Percentiles rank a stretch among this genome's conserved stretches.
phyloP scores from a whole-genome alignment of 2,797 vertebrate genomes.

The Peromyscus nudipes region DNA sequence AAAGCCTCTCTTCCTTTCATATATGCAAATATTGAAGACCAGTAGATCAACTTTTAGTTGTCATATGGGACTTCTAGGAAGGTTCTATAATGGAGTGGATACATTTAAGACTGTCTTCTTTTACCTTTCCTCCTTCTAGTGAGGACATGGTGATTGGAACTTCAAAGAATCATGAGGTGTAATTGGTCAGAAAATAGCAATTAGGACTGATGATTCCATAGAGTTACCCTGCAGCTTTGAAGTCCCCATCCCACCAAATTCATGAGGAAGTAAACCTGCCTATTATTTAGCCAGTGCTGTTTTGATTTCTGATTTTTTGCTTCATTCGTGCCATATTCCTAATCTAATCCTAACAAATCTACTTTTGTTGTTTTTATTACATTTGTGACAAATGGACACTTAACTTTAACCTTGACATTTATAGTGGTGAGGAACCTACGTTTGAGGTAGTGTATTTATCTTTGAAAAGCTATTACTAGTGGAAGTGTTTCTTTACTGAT shows the following conservation, averaged over 20 bases:
- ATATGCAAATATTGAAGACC: neutral
- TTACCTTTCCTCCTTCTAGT: conserved; percentile 17
- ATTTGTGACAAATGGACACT: conserved; percentile 23
- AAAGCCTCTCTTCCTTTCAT: conserved; percentile 20
- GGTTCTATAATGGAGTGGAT: neutral
- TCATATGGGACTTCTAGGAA: neutral
- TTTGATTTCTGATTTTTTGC: conserved; percentile 53
- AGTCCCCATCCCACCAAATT: neutral
- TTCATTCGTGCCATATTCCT: conserved; percentile 19
- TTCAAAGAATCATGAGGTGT: neutral
- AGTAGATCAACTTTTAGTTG: conserved; percentile 42
- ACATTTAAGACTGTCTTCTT: neutral
- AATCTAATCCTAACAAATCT: neutral
- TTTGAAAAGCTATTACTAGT: conserved; percentile 44
- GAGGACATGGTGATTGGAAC: neutral
- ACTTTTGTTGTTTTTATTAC: conserved; percentile 47
- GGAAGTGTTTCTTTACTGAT: conserved; percentile 28
- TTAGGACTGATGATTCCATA: neutral
- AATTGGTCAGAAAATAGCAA: neutral
- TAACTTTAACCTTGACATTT: conserved; percentile 53
- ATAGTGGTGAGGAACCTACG: neutral
- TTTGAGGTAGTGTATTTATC: neutral
- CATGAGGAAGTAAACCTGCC: neutral
- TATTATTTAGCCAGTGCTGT: conserved; percentile 18
- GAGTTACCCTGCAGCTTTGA: neutral